A percentile compares a stretch with the other conserved stretches of the same genome.
phyloP scores from a whole-genome alignment of 1,140 invertebrate species.

The Drosophila repletoides region DNA sequence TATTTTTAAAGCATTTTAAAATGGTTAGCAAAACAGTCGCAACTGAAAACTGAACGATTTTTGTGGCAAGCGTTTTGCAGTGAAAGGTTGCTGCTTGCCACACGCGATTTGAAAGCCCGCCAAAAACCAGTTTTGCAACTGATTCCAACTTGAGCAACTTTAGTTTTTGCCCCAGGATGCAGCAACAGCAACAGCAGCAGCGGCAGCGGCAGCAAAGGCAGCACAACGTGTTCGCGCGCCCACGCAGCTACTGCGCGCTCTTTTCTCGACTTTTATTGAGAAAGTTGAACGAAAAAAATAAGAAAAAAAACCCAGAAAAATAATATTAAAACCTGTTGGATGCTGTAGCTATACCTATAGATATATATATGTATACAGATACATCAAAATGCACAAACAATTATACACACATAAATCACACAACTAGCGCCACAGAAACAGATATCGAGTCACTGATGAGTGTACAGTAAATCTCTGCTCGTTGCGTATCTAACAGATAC shows the following conservation, averaged over 20 bases:
- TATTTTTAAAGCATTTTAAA: slow-evolving; percentile 10
- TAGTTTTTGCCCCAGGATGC: slow-evolving; percentile 45
- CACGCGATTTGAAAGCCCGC: slow-evolving; percentile 50
- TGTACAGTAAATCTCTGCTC: slow-evolving; percentile 48
- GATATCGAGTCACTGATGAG: too few relatives aligned
- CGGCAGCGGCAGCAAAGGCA: slow-evolving; percentile 1
- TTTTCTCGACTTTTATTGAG: slow-evolving; percentile 20
- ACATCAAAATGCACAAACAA: not conserved
- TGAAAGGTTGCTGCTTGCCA: slow-evolving; percentile 35
- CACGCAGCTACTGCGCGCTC: slow-evolving; percentile 22
- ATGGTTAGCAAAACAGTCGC: not conserved
- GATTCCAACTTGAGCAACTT: slow-evolving; percentile 3
- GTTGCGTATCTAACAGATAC: slow-evolving; percentile 74
- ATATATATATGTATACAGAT: not conserved
- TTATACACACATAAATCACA: slow-evolving; percentile 28
- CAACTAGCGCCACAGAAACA: slow-evolving; percentile 32
- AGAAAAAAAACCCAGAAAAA: slow-evolving; percentile 35
- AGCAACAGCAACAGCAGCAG: slow-evolving; percentile 22
- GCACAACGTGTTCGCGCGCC: slow-evolving; percentile 38
- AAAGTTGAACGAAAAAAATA: slow-evolving; percentile 17
- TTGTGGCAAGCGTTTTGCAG: slow-evolving; percentile 23
- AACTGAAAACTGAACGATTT: not conserved
- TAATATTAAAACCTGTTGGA: too few relatives aligned
- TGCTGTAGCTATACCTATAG: too few relatives aligned
- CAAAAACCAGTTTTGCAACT: slow-evolving; percentile 64